Conservation (phyloP, 2,888 invertebrate genomes). For the Petrophora chlorosata region DNA sequence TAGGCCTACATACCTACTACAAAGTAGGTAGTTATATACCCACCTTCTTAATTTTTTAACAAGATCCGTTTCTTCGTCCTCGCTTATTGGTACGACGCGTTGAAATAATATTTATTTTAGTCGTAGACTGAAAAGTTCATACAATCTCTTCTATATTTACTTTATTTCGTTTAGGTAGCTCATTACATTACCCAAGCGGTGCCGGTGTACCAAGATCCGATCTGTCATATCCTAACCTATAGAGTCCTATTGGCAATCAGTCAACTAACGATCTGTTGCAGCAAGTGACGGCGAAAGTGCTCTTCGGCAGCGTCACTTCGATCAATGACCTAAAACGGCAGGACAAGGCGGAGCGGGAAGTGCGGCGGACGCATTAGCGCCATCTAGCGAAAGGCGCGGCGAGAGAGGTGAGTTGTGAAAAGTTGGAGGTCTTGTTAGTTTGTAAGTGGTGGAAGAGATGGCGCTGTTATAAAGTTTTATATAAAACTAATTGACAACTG, state of each 20-base stretch:
- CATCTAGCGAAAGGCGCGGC: conserved; percentile 59
- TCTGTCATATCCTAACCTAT: conserved; percentile 18
- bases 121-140: no score
- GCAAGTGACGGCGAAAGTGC: conserved; percentile 89
- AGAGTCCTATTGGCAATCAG: conserved; percentile 35
- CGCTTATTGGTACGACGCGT: no score
- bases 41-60: no score
- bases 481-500: not conserved
- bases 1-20: no score
- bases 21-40: no score
- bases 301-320: conserved; percentile 88
- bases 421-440: conserved; percentile 14
- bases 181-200: no score
- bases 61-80: no score
- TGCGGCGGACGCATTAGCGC: conserved; percentile 81
- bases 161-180: no score
- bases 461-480: conserved; percentile 24
- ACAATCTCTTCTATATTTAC: no score
- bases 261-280: conserved; percentile 51
- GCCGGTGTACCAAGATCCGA: conserved; percentile 23
- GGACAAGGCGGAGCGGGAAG: conserved; percentile 86
- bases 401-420: conserved; percentile 14
- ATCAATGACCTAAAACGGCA: conserved; percentile 89
- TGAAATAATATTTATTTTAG: no score
- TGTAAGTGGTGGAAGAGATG: conserved; percentile 29